phyloP scores from a whole-genome alignment of 1,140 invertebrate genomes.

The Hylaeus anthracinus region DNA sequence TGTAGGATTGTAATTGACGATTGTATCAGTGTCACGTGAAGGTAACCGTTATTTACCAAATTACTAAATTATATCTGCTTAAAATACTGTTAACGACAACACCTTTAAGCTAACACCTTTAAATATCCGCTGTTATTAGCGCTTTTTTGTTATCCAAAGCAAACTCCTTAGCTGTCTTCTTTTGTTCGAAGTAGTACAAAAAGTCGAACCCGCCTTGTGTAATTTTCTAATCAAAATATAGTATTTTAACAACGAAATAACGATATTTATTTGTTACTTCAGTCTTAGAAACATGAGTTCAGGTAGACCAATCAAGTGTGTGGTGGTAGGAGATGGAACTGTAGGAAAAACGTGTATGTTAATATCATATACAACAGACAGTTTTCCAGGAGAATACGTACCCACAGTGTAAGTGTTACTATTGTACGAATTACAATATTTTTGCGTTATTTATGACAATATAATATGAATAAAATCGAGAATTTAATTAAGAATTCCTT shows the following conservation, averaged over 20 bases:
- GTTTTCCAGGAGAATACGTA: constrained; percentile 99
- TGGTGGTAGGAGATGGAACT: constrained; percentile 95
- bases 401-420: constrained; percentile 92
- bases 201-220: not conserved
- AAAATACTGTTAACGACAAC: not conserved
- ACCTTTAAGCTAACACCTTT: too few relatives aligned
- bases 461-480: not conserved
- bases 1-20: not conserved
- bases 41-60: not conserved
- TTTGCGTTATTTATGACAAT: constrained; percentile 1
- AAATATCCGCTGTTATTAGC: not conserved
- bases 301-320: constrained; percentile 97
- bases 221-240: not conserved
- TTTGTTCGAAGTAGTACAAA: not conserved
- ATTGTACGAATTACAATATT: not conserved
- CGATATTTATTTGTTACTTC: constrained; percentile 61
- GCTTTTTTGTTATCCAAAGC: not conserved
- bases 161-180: not conserved
- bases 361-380: constrained; percentile 99
- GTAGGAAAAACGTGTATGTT: constrained; percentile 99
- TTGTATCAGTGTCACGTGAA: not conserved
- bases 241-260: constrained; percentile 30
- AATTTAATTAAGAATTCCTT: not conserved
- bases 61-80: not conserved
- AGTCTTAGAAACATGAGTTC: constrained; percentile 87